Base-by-base conservation (phyloP, 2,888 invertebrate species). In the Sphecodes monilicornis region DNA sequence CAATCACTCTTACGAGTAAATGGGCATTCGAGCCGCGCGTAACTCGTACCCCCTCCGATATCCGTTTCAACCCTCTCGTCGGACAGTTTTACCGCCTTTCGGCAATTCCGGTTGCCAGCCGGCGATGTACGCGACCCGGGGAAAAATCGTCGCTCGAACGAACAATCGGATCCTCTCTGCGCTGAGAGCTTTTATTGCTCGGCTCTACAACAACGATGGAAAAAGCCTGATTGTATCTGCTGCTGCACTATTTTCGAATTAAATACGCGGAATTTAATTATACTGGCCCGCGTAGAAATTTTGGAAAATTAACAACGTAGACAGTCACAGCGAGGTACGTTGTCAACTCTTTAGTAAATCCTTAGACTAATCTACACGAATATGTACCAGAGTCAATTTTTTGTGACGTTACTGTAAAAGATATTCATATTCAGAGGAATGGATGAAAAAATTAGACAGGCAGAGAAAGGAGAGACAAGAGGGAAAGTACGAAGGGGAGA, bases 11-110 rank as follows among this genome's bases (percentile, higher is more conserved):
- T 60, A 41, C 84, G 80, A 75, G 78, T 86, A 86, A 90, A 90
- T 87, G 75, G 82, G 86, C 66, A 81, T 82, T 79, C 72, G 78
- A 71, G 77, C 75, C 46, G 26, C 80, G 64, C 82, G 87, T 80
- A 88, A 88, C 78, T 89, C 88, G 82, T 71, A 64, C 66, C 74
- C 50, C 29, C 54, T 29, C 46, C 76, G 80, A 72, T 60, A 60
- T 82, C 82, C 84, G 82, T 85, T 54, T 87, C 80, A 79, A 54
- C 82, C 85, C 88, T 84, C 66, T 85, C 84, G 77, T 22, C 32
- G 66, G 90, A 90, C 89, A 90, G 88, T 90, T 90, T 90, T 89
- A 89, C 87, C 87, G 84, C 87, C 84, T 88, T 89, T 80, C 88
- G 85, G 85, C 80, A 87, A 84, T 87, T 85, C 74, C 80, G 86